Base-by-base conservation (phyloP, 2,797 vertebrate genomes). In the Sitta carolinensis region DNA sequence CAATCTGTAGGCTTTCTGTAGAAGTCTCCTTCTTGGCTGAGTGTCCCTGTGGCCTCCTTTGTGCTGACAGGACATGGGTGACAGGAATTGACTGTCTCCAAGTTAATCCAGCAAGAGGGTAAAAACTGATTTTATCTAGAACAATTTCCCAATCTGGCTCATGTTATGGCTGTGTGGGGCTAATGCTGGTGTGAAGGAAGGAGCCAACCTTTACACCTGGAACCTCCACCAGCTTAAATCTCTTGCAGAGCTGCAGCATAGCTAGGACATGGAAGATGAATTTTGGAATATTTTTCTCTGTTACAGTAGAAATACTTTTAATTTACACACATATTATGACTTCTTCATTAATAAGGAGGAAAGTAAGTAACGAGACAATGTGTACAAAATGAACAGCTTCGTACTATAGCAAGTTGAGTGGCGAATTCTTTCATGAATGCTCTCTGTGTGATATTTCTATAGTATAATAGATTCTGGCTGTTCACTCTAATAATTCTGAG, bases 401-500 rank as follows among this genome's bases (percentile, higher is more conserved):
- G 1, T 94, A 85, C 50, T 52, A n/a, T 72, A 58, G 82, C 76
- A 93, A 96, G 95, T 87, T 94, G 84, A 95, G 94, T 96, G 84
- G 93, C 5, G 15, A 96, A 96, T 95, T 96, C 90, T 96, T 96
- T 95, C 96, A 94, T 94, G 96, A 96, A 80, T 88, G 73, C 89
- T 96, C 95, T 95, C 96, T 96, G 96, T 97, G 96, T 96, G 95
- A 94, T 96, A 91, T 94, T 96, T 96, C 94, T 97, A 96, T 92
- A 93, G 50, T 76, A 96, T 94, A 96, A 96, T 95, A 96, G 92
- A 96, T 95, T 96, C 96, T 97, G 87, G 93, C 96, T 96, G 96
- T 90, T 97, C 96, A 89, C 81, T 96, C 85, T 97, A 96, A 97
- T 97, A 97, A 96, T 97, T 96, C 92, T 74, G 94, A 96, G 95